Conservation (phyloP, 2,888 invertebrate genomes). For the Amitus sp. region DNA sequence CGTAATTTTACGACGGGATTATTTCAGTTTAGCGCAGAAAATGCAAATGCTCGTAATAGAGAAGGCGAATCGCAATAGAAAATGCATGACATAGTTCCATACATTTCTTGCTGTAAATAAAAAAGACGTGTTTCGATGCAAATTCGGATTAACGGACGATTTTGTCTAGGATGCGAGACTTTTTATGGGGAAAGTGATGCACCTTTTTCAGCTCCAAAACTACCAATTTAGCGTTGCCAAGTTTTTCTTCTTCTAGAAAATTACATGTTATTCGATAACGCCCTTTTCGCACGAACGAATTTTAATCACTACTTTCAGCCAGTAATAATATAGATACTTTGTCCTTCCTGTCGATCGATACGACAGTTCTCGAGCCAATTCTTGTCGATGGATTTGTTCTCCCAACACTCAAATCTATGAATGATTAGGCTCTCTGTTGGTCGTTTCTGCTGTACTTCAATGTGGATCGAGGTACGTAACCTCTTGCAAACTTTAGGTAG, state of each 20-base stretch:
- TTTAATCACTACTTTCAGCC: no score
- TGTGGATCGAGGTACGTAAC: slow-evolving; percentile 40
- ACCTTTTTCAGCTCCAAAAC: no score
- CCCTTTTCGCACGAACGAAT: no score
- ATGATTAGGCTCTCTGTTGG: slow-evolving; percentile 41
- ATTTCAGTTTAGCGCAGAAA: not conserved
- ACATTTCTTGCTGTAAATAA: not conserved
- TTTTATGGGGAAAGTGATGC: slow-evolving; percentile 17
- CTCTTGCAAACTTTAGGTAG: slow-evolving; percentile 25
- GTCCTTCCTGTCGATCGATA: no score
- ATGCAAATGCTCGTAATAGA: not conserved
- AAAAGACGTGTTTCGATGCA: not conserved
- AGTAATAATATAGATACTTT: no score
- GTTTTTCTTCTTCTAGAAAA: no score
- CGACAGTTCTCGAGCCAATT: not conserved
- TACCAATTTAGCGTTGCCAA: no score
- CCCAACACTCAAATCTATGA: slow-evolving; percentile 13
- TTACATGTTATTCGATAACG: no score
- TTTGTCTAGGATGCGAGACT: not conserved
- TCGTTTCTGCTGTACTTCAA: slow-evolving; percentile 38
- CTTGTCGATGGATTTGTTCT: not conserved
- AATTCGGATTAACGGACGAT: not conserved
- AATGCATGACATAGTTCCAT: not conserved
- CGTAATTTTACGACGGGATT: not conserved
- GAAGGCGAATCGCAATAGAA: not conserved